Conservation (phyloP, 2,888 invertebrate species). For the Nymphalis urticae region DNA sequence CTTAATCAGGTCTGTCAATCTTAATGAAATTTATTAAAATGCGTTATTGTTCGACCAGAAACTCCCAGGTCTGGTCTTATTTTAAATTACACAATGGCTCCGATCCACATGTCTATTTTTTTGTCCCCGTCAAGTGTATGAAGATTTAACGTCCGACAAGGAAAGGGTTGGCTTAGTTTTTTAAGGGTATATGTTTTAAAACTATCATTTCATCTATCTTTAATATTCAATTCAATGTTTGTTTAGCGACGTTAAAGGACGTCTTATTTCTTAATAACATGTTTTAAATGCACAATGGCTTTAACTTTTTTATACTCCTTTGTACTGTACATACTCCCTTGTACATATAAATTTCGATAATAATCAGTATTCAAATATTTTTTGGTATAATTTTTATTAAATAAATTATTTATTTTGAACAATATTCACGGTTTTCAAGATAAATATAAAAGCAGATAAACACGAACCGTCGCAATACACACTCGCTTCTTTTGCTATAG, state of each 20-base stretch:
- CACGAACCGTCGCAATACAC: no score
- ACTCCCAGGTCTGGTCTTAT: constrained; percentile 66
- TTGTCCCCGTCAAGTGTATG: constrained; percentile 59
- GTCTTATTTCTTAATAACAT: background rate
- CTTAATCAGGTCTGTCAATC: constrained; percentile 76
- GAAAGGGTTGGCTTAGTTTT: constrained; percentile 73
- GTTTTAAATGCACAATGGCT: constrained; percentile 9
- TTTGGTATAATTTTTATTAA: no score
- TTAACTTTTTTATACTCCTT: background rate
- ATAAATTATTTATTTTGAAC: no score
- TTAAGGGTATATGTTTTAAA: constrained; percentile 51
- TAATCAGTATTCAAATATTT: background rate
- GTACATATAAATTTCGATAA: constrained; percentile 1
- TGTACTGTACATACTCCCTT: background rate
- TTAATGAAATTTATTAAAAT: constrained; percentile 79
- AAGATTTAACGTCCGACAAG: constrained; percentile 68
- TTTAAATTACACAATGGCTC: constrained; percentile 69
- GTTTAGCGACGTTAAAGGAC: constrained; percentile 22
- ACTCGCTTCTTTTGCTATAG: no score
- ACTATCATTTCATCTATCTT: constrained; percentile 68
- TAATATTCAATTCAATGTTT: constrained; percentile 49
- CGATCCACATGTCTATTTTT: constrained; percentile 71
- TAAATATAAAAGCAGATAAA: background rate
- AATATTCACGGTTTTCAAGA: background rate
- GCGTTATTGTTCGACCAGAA: constrained; percentile 76